Percentiles rank a stretch among this genome's conserved stretches.
Evolutionary conservation across 2,797 vertebrate species (phyloP).

Genomic region (Rhinoraja longicauda): DNA sequence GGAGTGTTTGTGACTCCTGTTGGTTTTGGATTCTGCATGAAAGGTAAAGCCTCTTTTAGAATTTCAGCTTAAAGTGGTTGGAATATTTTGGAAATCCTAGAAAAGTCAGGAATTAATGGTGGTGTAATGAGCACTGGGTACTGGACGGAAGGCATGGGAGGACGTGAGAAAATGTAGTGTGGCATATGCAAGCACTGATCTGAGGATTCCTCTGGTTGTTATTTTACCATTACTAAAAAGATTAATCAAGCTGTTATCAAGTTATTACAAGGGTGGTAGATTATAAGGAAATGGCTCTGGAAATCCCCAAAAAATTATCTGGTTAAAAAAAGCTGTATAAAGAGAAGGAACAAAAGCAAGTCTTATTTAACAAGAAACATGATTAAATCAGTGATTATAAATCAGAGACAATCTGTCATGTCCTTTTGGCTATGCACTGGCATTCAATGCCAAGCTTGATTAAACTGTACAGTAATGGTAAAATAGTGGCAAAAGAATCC

Average conservation of each 20-base stretch:
- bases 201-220: neutral
- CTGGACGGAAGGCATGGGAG: neutral
- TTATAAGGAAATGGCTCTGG: neutral
- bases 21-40: neutral
- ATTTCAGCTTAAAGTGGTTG: neutral
- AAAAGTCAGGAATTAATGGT: neutral
- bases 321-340: neutral
- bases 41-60: neutral
- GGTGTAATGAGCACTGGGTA: neutral
- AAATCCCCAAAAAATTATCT: neutral
- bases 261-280: neutral
- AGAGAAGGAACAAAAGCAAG: neutral
- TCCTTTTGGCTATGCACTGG: neutral
- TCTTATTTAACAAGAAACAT: neutral
- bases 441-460: neutral
- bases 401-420: neutral
- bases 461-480: no score
- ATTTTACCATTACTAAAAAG: neutral
- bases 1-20: neutral
- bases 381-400: neutral
- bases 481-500: no score
- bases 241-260: neutral
- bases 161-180: neutral
- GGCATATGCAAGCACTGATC: neutral
- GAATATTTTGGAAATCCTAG: neutral